Evolutionary conservation across 2,888 invertebrate species (phyloP).

Genomic region (Unio pictorum): DNA sequence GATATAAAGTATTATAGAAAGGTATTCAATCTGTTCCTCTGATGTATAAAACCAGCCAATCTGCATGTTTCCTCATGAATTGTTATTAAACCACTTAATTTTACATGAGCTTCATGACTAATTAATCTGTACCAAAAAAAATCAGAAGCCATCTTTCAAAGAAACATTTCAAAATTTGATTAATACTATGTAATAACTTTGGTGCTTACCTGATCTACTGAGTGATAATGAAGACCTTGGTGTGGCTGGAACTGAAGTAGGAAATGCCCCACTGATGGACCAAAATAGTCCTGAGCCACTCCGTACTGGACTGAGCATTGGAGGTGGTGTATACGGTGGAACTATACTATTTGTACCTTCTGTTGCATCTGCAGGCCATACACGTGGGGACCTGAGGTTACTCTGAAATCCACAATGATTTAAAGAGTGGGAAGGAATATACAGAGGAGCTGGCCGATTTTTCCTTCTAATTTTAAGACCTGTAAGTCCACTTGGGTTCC

Average conservation of each 20-base stretch:
- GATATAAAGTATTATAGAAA: too few species aligned
- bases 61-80: too few species aligned
- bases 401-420: conserved; percentile 74
- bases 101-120: too few species aligned
- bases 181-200: too few species aligned
- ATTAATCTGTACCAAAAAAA: too few species aligned
- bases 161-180: too few species aligned
- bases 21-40: too few species aligned
- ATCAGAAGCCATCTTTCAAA: too few species aligned
- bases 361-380: conserved; percentile 54
- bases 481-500: conserved; percentile 79
- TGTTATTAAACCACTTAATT: too few species aligned
- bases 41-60: too few species aligned
- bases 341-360: conserved; percentile 67
- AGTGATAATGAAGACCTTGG: conserved; percentile 36
- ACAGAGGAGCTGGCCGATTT: conserved; percentile 71
- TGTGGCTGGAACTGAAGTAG: conserved; percentile 54
- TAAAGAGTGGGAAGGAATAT: conserved; percentile 70
- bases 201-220: conserved; percentile 42
- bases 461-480: conserved; percentile 66
- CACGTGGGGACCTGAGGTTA: conserved; percentile 73
- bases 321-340: conserved; percentile 90
- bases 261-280: conserved; percentile 53
- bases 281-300: conserved; percentile 89
- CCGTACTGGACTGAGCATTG: conserved; percentile 92